Percentiles rank a stretch among this genome's conserved stretches.
Conservation (phyloP, 2,797 vertebrate genomes). For the Schizopygopsis malacanthus region DNA sequence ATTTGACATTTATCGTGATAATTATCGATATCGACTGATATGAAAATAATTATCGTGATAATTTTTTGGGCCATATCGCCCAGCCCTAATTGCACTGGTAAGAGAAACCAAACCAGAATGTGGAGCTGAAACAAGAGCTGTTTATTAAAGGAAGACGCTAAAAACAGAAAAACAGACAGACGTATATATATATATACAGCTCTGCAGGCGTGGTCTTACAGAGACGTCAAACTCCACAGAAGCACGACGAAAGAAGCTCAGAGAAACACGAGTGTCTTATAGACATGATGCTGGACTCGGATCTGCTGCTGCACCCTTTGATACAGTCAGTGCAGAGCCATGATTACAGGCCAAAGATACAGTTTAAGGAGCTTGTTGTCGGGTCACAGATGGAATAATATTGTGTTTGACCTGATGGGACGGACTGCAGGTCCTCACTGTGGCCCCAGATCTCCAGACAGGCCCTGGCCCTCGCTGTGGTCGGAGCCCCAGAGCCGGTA, state of each 20-base stretch:
- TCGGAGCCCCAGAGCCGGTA: conserved; percentile 93
- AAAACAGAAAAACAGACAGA: not conserved
- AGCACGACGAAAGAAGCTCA: not conserved
- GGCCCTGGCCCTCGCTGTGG: conserved; percentile 82
- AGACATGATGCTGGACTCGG: not conserved
- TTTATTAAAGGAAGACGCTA: conserved; percentile 38
- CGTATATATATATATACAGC: not conserved
- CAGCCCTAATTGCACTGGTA: too few relatives aligned
- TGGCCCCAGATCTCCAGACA: conserved; percentile 72
- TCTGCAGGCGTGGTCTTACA: not conserved
- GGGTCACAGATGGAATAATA: not conserved
- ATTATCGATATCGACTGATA: too few relatives aligned
- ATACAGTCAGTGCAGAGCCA: not conserved
- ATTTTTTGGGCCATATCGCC: too few relatives aligned
- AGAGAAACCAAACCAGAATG: not conserved
- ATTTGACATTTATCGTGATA: too few relatives aligned
- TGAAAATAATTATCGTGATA: too few relatives aligned
- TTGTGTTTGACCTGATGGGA: too few relatives aligned
- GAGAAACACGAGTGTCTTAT: not conserved
- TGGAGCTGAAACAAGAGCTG: conserved; percentile 4
- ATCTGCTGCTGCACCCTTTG: not conserved
- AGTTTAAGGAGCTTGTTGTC: not conserved
- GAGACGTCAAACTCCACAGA: not conserved
- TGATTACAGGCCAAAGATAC: not conserved
- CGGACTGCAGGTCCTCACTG: conserved; percentile 59